A percentile compares a stretch with the other conserved stretches of the same genome.
Conservation (phyloP, 2,888 invertebrate genomes). For the Hoplodrina blanda region DNA sequence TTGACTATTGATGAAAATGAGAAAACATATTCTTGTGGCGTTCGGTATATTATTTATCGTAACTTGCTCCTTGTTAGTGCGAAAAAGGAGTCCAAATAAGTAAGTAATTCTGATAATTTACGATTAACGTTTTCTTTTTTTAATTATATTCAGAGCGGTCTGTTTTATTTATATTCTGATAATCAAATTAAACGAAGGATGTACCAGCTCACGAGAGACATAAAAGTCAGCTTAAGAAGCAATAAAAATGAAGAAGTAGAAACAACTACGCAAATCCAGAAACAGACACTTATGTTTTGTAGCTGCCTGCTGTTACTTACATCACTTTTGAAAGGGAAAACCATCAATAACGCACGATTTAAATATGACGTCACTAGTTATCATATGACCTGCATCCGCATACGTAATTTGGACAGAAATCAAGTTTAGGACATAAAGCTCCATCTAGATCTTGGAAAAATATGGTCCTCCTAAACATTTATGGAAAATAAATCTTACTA, state of each 20-base stretch:
- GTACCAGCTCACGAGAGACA: conserved; percentile 23
- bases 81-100: conserved; percentile 12
- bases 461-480: conserved; percentile 16
- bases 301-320: conserved; percentile 30
- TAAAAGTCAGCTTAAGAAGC: conserved; percentile 46
- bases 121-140: background rate
- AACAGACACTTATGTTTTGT: conserved; percentile 25
- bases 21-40: conserved; percentile 30
- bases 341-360: conserved; percentile 30
- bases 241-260: conserved; percentile 36
- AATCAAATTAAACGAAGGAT: conserved; percentile 41
- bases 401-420: conserved; percentile 37
- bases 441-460: conserved; percentile 17
- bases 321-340: conserved; percentile 38
- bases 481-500: conserved; percentile 21
- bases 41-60: conserved; percentile 9
- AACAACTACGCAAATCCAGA: conserved; percentile 29
- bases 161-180: conserved; percentile 7
- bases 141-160: conserved; percentile 3
- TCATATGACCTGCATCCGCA: conserved; percentile 39
- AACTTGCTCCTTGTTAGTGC: background rate
- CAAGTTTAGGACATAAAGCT: conserved; percentile 17
- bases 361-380: conserved; percentile 52
- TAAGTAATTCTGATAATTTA: conserved; percentile 15
- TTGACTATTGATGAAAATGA: conserved; percentile 31